Percentiles rank a stretch among this genome's conserved stretches.
Evolutionary conservation across 2,888 invertebrate genomes (phyloP).

Genomic region (Mythimna loreyi): DNA sequence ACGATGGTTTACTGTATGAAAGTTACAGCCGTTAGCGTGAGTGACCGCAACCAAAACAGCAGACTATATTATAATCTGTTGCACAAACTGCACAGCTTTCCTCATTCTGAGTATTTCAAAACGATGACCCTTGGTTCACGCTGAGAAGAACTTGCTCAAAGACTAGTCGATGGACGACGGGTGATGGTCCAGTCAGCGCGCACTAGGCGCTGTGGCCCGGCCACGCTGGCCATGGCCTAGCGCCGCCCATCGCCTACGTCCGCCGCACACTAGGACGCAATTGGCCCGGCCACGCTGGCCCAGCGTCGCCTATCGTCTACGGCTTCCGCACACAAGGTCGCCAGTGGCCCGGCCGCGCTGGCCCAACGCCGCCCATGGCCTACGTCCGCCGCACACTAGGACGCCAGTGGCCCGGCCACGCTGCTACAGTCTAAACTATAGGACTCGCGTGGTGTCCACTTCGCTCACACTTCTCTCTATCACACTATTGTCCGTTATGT

Average conservation of each 20-base stretch:
- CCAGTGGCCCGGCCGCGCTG: conserved; percentile 55
- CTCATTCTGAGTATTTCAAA: conserved; percentile 48
- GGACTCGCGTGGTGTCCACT: conserved; percentile 76
- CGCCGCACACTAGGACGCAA: conserved; percentile 66
- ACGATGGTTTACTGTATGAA: conserved; percentile 10
- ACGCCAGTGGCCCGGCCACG: conserved; percentile 67
- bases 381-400: conserved; percentile 58
- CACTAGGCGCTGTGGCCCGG: conserved; percentile 26
- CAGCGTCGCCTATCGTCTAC: conserved; percentile 37
- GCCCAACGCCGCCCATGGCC: conserved; percentile 34
- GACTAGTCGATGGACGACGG: conserved; percentile 30
- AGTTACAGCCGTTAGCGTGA: neutral
- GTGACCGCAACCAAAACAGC: conserved; percentile 22
- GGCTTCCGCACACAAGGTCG: conserved; percentile 64
- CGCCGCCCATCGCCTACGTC: conserved; percentile 40
- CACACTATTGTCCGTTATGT: conserved; percentile 86
- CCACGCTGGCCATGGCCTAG: no score
- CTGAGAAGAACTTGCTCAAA: conserved; percentile 38
- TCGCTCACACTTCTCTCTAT: conserved; percentile 77
- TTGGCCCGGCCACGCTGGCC: conserved; percentile 63
- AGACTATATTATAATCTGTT: conserved; percentile 3
- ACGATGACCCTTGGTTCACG: conserved; percentile 42
- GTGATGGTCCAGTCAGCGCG: conserved; percentile 20
- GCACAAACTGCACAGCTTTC: conserved; percentile 11
- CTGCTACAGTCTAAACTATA: conserved; percentile 80